Evolutionary conservation across 2,113 vertebrate species (phyloP).

Genomic region (Coptodon rendalli): DNA sequence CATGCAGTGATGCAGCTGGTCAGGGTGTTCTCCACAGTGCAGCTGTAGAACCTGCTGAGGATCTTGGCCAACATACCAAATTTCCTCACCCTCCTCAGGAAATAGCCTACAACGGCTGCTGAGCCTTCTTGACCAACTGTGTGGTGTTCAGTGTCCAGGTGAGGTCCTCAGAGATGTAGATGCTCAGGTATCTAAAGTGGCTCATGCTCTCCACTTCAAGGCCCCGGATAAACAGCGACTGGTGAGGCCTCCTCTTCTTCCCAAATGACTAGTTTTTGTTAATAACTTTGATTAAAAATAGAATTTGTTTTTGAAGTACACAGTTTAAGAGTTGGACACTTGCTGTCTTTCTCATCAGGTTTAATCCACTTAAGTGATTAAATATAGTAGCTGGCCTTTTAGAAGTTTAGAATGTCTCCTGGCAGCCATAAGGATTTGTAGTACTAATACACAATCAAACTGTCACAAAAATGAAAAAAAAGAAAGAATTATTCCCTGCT

Average conservation of each 20-base stretch:
- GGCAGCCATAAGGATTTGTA: rapidly evolving
- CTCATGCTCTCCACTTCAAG: neutral
- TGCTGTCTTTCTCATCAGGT: neutral
- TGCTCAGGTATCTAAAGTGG: neutral
- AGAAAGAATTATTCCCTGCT: neutral
- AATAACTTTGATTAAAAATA: neutral
- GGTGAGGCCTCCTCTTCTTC: neutral
- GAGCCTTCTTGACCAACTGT: neutral
- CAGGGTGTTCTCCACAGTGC: rapidly evolving
- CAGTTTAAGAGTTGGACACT: rapidly evolving
- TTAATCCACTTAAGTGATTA: neutral
- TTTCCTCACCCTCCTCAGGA: rapidly evolving
- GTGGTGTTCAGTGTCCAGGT: neutral
- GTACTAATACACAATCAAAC: neutral
- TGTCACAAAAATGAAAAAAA: too few species aligned
- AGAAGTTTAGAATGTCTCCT: neutral
- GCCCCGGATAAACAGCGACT: rapidly evolving
- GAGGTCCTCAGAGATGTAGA: neutral
- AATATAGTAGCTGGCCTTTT: neutral
- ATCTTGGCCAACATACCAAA: rapidly evolving
- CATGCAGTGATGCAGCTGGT: neutral
- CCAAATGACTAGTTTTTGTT: neutral
- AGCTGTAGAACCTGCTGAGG: neutral
- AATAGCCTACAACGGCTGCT: neutral
- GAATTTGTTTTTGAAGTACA: neutral